Percentiles rank a stretch among this genome's conserved stretches.
These are phyloP conservation scores for Ophioderma brevispina DNA, from an alignment of 35 echinoderm and acorn worm genomes.

Conservation along the genomic window DNA sequence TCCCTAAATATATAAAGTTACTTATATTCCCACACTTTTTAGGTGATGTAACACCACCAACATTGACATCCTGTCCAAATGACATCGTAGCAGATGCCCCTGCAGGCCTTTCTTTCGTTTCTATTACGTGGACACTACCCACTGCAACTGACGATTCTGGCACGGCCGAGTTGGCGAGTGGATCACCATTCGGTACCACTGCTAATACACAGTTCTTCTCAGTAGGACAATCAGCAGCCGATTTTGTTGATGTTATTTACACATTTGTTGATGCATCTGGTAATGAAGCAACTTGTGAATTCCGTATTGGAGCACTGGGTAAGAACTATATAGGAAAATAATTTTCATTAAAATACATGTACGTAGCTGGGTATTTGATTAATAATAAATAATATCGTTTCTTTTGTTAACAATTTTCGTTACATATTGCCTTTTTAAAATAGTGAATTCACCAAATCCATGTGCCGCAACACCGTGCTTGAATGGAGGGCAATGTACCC, in stretches of 20 bases:
- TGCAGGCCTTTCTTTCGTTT: neutral
- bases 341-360: too few relatives aligned
- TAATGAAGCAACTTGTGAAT: slow-evolving; percentile 46
- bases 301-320: slow-evolving; percentile 41
- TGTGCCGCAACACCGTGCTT: neutral
- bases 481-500: neutral
- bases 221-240: neutral
- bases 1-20: too few relatives aligned
- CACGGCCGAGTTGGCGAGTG: neutral
- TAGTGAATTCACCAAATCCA: neutral
- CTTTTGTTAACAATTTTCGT: too few relatives aligned
- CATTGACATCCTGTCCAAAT: neutral
- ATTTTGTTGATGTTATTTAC: slow-evolving; percentile 18
- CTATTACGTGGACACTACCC: neutral
- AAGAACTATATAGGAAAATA: too few relatives aligned
- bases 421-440: too few relatives aligned
- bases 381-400: too few relatives aligned
- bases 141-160: neutral
- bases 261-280: slow-evolving; percentile 65
- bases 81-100: neutral
- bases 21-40: too few relatives aligned
- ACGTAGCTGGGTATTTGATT: too few relatives aligned
- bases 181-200: neutral
- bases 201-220: neutral
- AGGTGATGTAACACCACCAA: neutral